Evolutionary conservation across 2,113 vertebrate genomes (phyloP).

Genomic region (Etia nguti): DNA sequence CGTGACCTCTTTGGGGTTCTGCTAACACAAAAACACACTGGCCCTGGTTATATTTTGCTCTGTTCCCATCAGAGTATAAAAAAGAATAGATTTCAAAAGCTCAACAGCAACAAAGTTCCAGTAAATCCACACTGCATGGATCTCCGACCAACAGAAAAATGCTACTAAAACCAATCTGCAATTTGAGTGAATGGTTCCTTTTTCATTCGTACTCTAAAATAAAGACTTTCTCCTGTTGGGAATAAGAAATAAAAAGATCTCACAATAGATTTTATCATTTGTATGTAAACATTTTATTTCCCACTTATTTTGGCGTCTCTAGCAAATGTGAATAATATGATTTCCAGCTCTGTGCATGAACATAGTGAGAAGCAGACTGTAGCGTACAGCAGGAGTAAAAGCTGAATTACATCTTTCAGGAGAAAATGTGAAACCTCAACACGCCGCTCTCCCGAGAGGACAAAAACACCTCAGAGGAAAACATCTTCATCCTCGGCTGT

Average conservation of each 20-base stretch:
- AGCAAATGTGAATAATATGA: not conserved
- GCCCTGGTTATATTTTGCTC: not conserved
- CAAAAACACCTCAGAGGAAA: not conserved
- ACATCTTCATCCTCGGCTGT: conserved; percentile 1
- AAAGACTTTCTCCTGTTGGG: not conserved
- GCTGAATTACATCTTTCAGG: not conserved
- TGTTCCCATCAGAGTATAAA: not conserved
- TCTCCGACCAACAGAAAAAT: not conserved
- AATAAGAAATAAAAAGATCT: not conserved
- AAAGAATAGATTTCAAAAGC: not conserved
- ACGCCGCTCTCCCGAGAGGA: not conserved
- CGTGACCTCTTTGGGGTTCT: not conserved
- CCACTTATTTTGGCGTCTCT: not conserved
- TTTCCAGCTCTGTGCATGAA: not conserved
- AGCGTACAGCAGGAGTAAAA: not conserved
- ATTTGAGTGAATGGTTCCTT: not conserved
- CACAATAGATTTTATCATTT: not conserved
- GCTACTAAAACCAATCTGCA: fast-evolving
- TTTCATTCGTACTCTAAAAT: not conserved
- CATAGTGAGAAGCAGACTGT: not conserved
- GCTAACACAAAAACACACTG: not conserved
- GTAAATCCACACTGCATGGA: not conserved
- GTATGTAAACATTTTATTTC: not conserved
- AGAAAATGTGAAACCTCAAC: not conserved
- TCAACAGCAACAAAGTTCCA: not conserved